phyloP scores from a whole-genome alignment of 2,888 invertebrate species.

The Electrophaes corylata region DNA sequence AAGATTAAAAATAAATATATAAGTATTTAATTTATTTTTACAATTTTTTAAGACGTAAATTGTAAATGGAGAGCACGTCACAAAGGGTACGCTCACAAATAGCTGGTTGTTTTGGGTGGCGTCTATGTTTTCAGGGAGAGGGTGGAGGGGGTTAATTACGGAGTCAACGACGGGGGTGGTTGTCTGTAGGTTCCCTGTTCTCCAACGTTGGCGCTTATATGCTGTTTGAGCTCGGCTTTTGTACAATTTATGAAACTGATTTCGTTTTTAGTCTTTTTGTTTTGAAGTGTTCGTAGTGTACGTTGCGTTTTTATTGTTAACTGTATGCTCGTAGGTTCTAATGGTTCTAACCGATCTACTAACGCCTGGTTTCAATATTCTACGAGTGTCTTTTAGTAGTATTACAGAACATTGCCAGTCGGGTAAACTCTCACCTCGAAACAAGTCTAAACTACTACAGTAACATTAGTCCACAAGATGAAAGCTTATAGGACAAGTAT shows the following conservation, averaged over 20 bases:
- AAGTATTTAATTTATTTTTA: background rate
- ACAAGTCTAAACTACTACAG: no score
- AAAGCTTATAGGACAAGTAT: no score
- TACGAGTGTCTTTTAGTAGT: no score
- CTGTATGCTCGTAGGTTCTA: no score
- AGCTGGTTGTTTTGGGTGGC: conserved; percentile 63
- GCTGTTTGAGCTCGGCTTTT: conserved; percentile 32
- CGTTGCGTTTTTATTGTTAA: no score
- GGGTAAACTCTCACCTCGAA: no score
- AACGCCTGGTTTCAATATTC: no score
- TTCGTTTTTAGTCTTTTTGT: conserved; percentile 3
- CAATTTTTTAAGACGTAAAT: conserved; percentile 8
- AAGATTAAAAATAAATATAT: no score
- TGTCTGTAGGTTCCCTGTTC: conserved; percentile 45
- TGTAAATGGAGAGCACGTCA: conserved; percentile 16
- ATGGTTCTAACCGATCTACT: background rate
- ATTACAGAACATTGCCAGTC: no score
- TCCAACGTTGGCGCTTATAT: conserved; percentile 35
- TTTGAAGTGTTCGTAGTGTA: background rate
- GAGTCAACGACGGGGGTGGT: conserved; percentile 33
- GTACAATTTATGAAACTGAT: conserved; percentile 25
- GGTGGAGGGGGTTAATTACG: conserved; percentile 63
- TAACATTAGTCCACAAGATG: no score
- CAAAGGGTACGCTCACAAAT: conserved; percentile 45
- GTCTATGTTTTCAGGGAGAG: conserved; percentile 58